Conservation (phyloP, 2,797 vertebrate species). For the Scolopax rusticola region DNA sequence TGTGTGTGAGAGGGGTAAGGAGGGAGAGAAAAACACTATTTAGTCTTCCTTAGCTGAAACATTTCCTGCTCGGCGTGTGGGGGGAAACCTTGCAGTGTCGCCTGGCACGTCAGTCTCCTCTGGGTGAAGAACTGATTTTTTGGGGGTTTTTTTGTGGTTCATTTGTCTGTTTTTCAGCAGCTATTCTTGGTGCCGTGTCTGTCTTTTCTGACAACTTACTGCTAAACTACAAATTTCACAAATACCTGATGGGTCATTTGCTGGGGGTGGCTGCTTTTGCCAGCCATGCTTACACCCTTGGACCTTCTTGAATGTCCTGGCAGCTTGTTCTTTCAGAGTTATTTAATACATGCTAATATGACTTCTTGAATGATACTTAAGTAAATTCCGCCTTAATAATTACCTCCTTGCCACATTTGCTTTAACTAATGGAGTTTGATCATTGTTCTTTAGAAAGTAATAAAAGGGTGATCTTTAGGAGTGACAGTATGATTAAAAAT, state of each 20-base stretch:
- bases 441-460: not conserved
- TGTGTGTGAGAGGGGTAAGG: accelerated
- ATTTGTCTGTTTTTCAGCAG: not conserved
- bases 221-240: not conserved
- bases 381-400: not conserved
- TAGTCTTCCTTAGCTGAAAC: not conserved
- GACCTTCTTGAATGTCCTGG: not conserved
- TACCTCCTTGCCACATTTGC: not conserved
- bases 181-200: not conserved
- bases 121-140: not conserved
- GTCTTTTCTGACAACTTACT: not conserved
- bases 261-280: not conserved
- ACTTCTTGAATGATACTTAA: not conserved
- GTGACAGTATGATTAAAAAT: not conserved
- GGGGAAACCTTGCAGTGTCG: not conserved
- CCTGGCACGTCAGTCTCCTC: not conserved
- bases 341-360: not conserved
- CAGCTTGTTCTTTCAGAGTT: not conserved
- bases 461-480: not conserved
- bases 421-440: not conserved
- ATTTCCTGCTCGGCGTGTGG: not conserved
- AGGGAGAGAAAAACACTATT: not conserved
- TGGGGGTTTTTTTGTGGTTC: not conserved
- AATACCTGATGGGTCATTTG: not conserved
- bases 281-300: not conserved